Evolutionary conservation across 2,113 vertebrate genomes (phyloP).

Genomic region (Athene cunicularia): DNA sequence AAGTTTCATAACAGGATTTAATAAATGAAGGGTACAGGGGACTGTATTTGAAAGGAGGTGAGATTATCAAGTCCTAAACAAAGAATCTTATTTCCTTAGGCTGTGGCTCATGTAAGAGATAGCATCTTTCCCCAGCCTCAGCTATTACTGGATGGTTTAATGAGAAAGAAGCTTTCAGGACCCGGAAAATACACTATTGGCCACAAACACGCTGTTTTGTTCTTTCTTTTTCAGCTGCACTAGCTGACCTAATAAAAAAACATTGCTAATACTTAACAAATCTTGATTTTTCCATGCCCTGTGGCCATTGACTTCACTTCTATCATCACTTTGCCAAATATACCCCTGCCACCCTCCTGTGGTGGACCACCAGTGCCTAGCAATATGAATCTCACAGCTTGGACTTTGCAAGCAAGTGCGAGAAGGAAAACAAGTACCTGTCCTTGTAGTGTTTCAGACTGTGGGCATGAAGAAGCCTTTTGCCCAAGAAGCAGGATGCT

Average conservation of each 20-base stretch:
- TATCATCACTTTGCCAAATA: neutral
- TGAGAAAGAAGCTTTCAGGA: neutral
- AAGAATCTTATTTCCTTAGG: slow-evolving; percentile 41
- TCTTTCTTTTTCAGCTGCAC: neutral
- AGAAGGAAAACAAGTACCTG: neutral
- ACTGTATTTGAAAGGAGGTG: neutral
- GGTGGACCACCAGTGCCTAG: neutral
- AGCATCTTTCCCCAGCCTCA: neutral
- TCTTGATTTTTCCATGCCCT: neutral
- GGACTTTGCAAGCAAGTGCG: neutral
- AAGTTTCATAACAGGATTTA: slow-evolving; percentile 30
- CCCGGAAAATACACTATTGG: neutral
- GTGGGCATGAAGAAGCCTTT: neutral
- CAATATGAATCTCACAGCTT: neutral
- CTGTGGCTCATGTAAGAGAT: neutral
- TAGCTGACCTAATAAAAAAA: neutral
- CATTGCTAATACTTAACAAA: neutral
- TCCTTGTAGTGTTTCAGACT: neutral
- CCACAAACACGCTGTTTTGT: neutral
- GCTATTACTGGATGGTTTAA: neutral
- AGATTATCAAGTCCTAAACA: slow-evolving; percentile 18
- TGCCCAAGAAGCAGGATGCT: neutral
- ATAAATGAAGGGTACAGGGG: neutral
- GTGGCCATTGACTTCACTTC: neutral
- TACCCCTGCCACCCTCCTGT: neutral